Base-by-base conservation (phyloP, 2,797 vertebrate genomes). In the Clarias platycephalus region DNA sequence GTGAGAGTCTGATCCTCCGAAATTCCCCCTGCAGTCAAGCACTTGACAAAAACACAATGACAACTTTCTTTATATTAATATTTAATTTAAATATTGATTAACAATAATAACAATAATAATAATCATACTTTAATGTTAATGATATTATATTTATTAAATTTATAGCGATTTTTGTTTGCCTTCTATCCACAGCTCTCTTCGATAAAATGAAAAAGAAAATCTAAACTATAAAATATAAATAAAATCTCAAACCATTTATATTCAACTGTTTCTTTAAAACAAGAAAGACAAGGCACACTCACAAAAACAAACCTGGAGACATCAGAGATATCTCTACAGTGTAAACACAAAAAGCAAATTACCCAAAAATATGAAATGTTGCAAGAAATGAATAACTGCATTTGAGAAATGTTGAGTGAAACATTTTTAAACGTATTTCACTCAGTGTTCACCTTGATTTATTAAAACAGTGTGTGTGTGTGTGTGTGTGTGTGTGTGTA, bases 351-450 rank as follows among this genome's bases (percentile, higher is more conserved):
- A 1, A 34, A 72, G 67, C 67, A 44, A 82, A 82, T 82, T 82
- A 60, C 37, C 67, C 67, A 26, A 71, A 82, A 72, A 60, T 72
- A 82, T 63, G 71, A 40, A 72, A 82, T 72, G 68, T 71, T 71
- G 28, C 80, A 82, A 71, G 66, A 82, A 82, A 71, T 82, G 80
- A 82, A 82, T 71, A 60, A 81, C 22, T 82, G 81, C 55, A 1
- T 72, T 72, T 72, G 80, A 82, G 80, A 71, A 70, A 82, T 71
- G 55, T 71, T 82, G 80, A 82, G 53, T 82, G 80, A 82, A 82
- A 82, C 34, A 58, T 70, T 18, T 40, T 62, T 28, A 64, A 49
- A 64, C 7, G 20, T 80, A 63, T 80, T 63, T 80, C 77, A 77
- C 55, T 64, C 58, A 79, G 60, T 63, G 58, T 64, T 44, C 37